Base-by-base conservation (phyloP, 2,888 invertebrate species). In the Pediacus dermestoides region DNA sequence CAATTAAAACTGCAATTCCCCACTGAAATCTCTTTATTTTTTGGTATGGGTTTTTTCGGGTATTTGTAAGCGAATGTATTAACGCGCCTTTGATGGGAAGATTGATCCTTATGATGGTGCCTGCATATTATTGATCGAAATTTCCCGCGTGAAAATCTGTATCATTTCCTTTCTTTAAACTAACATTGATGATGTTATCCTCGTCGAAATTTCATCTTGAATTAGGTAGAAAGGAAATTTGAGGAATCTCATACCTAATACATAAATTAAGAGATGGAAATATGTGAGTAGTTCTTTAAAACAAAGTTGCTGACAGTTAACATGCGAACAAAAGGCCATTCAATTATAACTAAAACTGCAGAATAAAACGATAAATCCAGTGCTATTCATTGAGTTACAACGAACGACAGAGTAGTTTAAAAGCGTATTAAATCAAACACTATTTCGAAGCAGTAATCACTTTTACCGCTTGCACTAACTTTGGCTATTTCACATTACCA, bases 351-450 rank as follows among this genome's bases (percentile, higher is more conserved):
- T 41, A 45, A 48, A 48, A 46, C 43, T 43, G 45, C 43, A 46
- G 43, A 38, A 39, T 43, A 46, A 50, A 50, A 46, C 50, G 39
- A 42, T 46, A 48, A 50, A 46, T 50, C 45, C 48, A 37, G 33
- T 37, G 33, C 39, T 34, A 40, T 46, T 50, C 46, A 42, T 39
- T 36, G 34, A 41, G 42, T 43, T 37, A 39, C 31, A 34, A 34
- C 44, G 37, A 43, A 44, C 39, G 31, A 37, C 38, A 37, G 43
- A 48, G 38, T 44, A 44, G 50, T 50, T 50, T 50, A 46, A 48
- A 48, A 46, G 37, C 39, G 41, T 44, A 48, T 50, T 50, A 50
- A 50, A 48, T 44, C 48, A 45, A 40, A 46, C 41, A 38, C 43
- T 38, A 38, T 48, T 46, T 36, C 48, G 44, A 37, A 38, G 41